These are phyloP conservation scores for Poeciliopsis prolifica DNA, from an alignment of 2,113 vertebrate species.

Conservation along the genomic window DNA sequence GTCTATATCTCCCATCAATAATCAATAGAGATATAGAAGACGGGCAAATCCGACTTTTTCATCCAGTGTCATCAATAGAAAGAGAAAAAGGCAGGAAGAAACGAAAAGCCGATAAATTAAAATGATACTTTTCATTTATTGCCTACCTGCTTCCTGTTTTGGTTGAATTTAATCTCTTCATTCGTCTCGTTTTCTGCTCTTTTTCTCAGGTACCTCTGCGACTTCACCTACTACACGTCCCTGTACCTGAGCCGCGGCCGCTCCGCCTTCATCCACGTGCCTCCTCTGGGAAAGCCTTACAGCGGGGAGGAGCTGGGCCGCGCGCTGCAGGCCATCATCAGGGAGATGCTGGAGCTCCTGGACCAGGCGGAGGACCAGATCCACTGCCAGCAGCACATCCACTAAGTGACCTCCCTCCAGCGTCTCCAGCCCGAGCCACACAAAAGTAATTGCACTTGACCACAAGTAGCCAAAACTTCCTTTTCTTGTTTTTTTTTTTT, in stretches of 20 bases:
- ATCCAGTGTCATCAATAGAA: too few relatives aligned
- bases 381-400: constrained; percentile 82
- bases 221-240: constrained; percentile 95
- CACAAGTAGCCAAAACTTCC: constrained; percentile 67
- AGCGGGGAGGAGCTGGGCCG: constrained; percentile 88
- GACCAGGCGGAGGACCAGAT: constrained; percentile 81
- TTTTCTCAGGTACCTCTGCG: constrained; percentile 89
- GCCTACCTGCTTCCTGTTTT: background rate
- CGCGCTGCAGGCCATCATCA: constrained; percentile 88
- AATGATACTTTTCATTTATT: too few relatives aligned
- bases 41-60: too few relatives aligned
- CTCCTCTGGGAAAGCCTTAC: constrained; percentile 91
- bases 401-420: constrained; percentile 76
- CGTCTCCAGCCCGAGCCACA: constrained; percentile 51
- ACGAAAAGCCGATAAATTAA: background rate
- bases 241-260: constrained; percentile 88
- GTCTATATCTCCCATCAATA: too few relatives aligned
- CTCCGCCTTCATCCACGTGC: constrained; percentile 92
- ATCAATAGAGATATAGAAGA: too few relatives aligned
- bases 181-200: background rate
- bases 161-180: background rate
- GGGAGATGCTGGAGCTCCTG: constrained; percentile 86
- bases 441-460: constrained; percentile 72
- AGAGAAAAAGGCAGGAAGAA: too few relatives aligned
- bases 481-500: background rate